Conservation (phyloP, 2,888 invertebrate species). For the Drosophila recens region DNA sequence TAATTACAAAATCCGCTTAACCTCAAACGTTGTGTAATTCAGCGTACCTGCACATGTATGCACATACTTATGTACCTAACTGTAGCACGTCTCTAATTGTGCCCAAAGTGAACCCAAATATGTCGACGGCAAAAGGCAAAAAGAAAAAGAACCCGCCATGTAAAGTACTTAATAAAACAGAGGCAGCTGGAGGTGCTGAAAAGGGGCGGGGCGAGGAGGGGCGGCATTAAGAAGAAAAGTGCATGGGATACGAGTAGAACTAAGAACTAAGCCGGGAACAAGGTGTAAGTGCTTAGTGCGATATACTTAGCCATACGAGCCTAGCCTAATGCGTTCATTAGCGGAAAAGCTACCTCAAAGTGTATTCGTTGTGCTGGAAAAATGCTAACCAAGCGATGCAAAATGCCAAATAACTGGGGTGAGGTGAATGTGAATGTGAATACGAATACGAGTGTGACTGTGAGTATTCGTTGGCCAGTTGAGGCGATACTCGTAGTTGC, state of each 20-base stretch:
- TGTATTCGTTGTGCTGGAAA: slow-evolving; percentile 75
- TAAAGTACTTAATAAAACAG: slow-evolving; percentile 57
- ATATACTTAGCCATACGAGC: slow-evolving; percentile 33
- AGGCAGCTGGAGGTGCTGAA: slow-evolving; percentile 2
- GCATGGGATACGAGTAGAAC: slow-evolving; percentile 30
- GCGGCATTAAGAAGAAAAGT: slow-evolving; percentile 34
- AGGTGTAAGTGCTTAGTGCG: slow-evolving; percentile 60
- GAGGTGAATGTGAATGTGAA: slow-evolving; percentile 5
- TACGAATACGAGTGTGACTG: background rate
- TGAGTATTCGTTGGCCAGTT: slow-evolving; percentile 11
- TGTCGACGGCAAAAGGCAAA: slow-evolving; percentile 46
- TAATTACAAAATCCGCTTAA: slow-evolving; percentile 84
- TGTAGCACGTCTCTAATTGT: slow-evolving; percentile 70
- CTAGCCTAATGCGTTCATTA: slow-evolving; percentile 79
- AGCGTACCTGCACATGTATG: slow-evolving; percentile 62
- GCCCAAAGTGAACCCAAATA: slow-evolving; percentile 58
- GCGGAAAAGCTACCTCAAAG: slow-evolving; percentile 81
- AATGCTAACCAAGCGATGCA: slow-evolving; percentile 72
- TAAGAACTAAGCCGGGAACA: slow-evolving; percentile 69
- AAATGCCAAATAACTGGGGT: slow-evolving; percentile 33
- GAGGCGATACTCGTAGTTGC: slow-evolving; percentile 38
- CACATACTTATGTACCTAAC: slow-evolving; percentile 24
- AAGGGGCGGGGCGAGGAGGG: background rate
- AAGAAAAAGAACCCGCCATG: slow-evolving; percentile 18
- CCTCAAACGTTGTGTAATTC: slow-evolving; percentile 81